phyloP scores from a whole-genome alignment of 2,797 vertebrate species.

The Alauda arvensis region DNA sequence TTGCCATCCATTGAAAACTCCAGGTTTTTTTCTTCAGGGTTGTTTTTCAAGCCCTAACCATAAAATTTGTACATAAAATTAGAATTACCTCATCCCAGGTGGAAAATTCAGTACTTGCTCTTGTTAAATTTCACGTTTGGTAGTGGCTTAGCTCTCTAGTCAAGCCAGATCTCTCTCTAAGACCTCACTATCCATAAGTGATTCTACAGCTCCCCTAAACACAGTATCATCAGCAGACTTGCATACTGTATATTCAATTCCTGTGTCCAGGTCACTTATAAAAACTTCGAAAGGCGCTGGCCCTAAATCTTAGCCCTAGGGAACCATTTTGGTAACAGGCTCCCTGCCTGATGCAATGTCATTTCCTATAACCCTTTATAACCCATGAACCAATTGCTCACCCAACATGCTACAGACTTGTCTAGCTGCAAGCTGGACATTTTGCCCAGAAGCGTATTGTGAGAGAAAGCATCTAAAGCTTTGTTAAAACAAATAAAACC shows the following conservation, averaged over 20 bases:
- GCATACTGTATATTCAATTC: not conserved
- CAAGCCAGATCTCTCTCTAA: not conserved
- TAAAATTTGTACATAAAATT: not conserved
- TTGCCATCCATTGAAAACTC: not conserved
- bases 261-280: not conserved
- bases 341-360: not conserved
- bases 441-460: not conserved
- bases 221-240: not conserved
- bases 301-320: not conserved
- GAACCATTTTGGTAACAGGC: not conserved
- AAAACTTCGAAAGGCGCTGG: not conserved
- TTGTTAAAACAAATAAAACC: not conserved
- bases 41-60: not conserved
- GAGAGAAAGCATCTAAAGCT: not conserved
- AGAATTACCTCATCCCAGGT: not conserved
- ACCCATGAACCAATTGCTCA: accelerated
- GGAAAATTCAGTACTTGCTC: not conserved
- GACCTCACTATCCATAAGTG: not conserved
- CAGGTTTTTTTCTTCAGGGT: not conserved
- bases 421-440: not conserved
- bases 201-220: not conserved
- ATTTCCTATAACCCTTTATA: not conserved
- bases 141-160: not conserved
- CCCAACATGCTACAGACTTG: not conserved
- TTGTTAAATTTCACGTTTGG: not conserved